A percentile compares a stretch with the other conserved stretches of the same genome.
Conservation (phyloP, 2,797 vertebrate species). For the Dromococcyx pavoninus region DNA sequence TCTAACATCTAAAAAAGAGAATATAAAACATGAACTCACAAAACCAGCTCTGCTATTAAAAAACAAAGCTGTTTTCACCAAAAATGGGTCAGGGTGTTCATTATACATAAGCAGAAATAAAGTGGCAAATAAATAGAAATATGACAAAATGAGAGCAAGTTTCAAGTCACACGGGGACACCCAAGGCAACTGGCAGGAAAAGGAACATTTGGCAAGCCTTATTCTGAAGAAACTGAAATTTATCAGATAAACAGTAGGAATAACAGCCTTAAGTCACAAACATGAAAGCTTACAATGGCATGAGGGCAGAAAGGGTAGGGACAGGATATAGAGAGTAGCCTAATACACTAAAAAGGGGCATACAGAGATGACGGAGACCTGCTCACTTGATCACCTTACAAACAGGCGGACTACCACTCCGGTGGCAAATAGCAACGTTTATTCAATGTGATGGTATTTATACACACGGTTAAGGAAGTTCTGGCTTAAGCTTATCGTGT, state of each 20-base stretch:
- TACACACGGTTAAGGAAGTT: too few species aligned
- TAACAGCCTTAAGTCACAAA: neutral
- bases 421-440: too few species aligned
- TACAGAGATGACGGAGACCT: too few species aligned
- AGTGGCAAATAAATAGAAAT: neutral
- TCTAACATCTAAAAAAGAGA: slow-evolving; percentile 87
- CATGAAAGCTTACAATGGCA: neutral
- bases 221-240: neutral
- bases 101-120: neutral
- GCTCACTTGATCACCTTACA: too few species aligned
- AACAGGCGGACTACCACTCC: too few species aligned
- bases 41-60: neutral
- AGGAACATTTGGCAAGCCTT: neutral
- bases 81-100: neutral
- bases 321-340: neutral
- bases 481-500: too few species aligned
- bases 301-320: neutral
- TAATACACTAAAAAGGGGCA: neutral
- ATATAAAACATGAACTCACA: neutral
- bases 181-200: neutral
- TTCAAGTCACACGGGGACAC: neutral
- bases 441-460: too few species aligned
- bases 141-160: neutral
- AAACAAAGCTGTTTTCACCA: neutral
- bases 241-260: neutral